Conservation (phyloP, 2,797 vertebrate genomes). For the Oreonectes daqikongensis region DNA sequence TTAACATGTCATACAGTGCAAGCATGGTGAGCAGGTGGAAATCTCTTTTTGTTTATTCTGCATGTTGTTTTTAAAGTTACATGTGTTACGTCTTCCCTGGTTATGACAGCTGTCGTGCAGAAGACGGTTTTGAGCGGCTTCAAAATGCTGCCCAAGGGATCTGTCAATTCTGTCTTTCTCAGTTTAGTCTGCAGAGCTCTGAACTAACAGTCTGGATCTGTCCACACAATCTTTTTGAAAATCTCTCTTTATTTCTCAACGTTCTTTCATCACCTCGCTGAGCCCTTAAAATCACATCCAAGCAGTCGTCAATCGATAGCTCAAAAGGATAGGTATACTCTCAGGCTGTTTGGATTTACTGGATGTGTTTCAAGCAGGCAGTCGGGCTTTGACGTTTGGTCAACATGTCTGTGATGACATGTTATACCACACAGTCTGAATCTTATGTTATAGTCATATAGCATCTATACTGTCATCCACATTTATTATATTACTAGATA, state of each 20-base stretch:
- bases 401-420: neutral
- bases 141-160: neutral
- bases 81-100: neutral
- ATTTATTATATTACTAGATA: neutral
- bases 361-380: neutral
- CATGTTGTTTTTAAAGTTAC: neutral
- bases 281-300: neutral
- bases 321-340: neutral
- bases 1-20: neutral
- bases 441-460: neutral
- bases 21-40: neutral
- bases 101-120: neutral
- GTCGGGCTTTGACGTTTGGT: neutral
- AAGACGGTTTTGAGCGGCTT: neutral
- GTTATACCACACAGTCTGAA: neutral
- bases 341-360: neutral
- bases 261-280: neutral
- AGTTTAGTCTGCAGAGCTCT: slow-evolving; percentile 14
- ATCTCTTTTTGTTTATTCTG: neutral
- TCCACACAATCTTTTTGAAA: neutral
- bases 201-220: slow-evolving; percentile 3
- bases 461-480: neutral
- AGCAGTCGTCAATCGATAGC: neutral
- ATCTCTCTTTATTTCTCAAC: neutral
- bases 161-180: slow-evolving; percentile 7